phyloP scores from a whole-genome alignment of 2,797 vertebrate genomes.

The Epinephelus coioides region DNA sequence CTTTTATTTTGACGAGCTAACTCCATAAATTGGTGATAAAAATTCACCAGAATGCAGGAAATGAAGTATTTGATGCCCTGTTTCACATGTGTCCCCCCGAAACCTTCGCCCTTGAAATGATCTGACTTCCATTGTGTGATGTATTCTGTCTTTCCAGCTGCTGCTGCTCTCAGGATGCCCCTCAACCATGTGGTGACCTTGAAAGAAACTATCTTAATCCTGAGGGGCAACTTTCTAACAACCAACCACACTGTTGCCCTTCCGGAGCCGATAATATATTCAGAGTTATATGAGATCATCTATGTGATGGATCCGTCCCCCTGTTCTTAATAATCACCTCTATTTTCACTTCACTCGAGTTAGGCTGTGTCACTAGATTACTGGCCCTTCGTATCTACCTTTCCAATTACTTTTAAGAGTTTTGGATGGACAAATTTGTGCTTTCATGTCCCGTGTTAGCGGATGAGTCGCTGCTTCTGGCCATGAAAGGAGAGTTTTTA shows the following conservation, averaged over 20 bases:
- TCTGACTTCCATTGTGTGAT: constrained; percentile 32
- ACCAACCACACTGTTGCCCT: constrained; percentile 38
- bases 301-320: constrained; percentile 31
- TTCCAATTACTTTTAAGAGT: constrained; percentile 89
- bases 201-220: constrained; percentile 58
- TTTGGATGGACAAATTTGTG: constrained; percentile 86
- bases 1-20: too few relatives aligned
- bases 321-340: constrained; percentile 69
- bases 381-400: constrained; percentile 84
- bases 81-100: too few relatives aligned
- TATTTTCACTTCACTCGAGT: constrained; percentile 78
- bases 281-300: constrained; percentile 37
- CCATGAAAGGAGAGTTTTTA: constrained; percentile 89
- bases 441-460: constrained; percentile 88
- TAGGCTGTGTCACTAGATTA: constrained; percentile 82
- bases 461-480: constrained; percentile 85
- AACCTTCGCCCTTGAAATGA: background rate
- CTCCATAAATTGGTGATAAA: too few relatives aligned
- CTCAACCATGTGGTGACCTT: constrained; percentile 63
- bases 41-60: too few relatives aligned
- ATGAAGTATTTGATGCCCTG: too few relatives aligned
- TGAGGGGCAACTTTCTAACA: constrained; percentile 49
- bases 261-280: constrained; percentile 46
- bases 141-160: constrained; percentile 35
- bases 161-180: constrained; percentile 36